Conservation (phyloP, 2,888 invertebrate genomes). For the Metallyticus violacea region DNA sequence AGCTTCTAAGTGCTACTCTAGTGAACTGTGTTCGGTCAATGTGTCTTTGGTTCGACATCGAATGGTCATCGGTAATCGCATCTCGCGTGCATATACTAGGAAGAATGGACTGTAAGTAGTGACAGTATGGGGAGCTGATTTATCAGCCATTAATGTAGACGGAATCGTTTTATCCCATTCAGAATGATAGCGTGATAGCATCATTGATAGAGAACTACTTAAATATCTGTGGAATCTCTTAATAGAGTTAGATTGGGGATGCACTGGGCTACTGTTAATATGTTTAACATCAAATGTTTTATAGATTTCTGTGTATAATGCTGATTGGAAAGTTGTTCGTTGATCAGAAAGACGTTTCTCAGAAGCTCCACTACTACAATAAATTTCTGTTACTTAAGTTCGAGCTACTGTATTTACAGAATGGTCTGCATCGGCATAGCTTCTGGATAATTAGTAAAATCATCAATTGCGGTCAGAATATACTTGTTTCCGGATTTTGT, state of each 20-base stretch:
- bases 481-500: constrained; percentile 33
- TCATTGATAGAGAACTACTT: not conserved
- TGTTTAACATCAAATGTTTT: constrained; percentile 8
- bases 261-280: constrained; percentile 2
- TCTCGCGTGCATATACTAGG: not conserved
- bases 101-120: not conserved
- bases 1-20: too few species aligned
- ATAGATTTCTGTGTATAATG: constrained; percentile 24
- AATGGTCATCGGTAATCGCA: not conserved
- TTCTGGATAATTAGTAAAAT: constrained; percentile 34
- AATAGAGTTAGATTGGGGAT: constrained; percentile 17
- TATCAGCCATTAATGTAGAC: not conserved
- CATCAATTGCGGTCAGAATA: constrained; percentile 35
- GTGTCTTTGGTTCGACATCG: not conserved
- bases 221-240: not conserved
- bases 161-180: not conserved
- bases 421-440: constrained; percentile 35
- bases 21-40: too few species aligned
- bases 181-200: not conserved
- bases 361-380: constrained; percentile 33
- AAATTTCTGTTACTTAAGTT: constrained; percentile 31
- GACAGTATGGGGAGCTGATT: not conserved
- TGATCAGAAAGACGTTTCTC: constrained; percentile 34
- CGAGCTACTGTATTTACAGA: constrained; percentile 34
- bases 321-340: constrained; percentile 34